Conservation (phyloP, 2,113 vertebrate genomes). For the Propithecus coquereli region DNA sequence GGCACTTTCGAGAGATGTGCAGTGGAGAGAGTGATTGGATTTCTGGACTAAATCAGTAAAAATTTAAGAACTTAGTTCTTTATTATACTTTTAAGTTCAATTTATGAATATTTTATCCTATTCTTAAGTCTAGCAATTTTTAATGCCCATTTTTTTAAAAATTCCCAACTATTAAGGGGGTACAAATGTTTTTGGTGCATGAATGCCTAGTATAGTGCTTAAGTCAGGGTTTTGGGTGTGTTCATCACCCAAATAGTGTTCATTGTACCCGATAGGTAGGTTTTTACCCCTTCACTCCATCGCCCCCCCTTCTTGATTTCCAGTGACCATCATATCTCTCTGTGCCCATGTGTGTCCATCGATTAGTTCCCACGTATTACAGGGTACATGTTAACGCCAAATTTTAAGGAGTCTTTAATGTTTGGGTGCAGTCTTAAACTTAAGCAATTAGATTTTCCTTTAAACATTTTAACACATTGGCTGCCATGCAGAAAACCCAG, state of each 20-base stretch:
- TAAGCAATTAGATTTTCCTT: background rate
- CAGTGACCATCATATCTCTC: too few species aligned
- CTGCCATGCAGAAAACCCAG: too few species aligned
- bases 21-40: background rate
- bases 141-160: background rate
- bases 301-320: too few species aligned
- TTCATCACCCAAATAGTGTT: too few species aligned
- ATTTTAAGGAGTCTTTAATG: background rate
- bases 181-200: too few species aligned
- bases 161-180: too few species aligned
- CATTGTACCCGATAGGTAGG: too few species aligned
- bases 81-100: background rate
- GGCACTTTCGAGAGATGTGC: background rate
- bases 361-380: too few species aligned
- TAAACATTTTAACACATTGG: background rate
- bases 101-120: background rate
- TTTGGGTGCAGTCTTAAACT: background rate
- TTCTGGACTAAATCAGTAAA: background rate
- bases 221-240: too few species aligned
- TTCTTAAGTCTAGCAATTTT: background rate
- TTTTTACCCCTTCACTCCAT: too few species aligned
- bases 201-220: too few species aligned
- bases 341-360: too few species aligned
- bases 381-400: background rate
- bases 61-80: background rate